Evolutionary conservation across 2,797 vertebrate species (phyloP).

Genomic region (Astyanax mexicanus): DNA sequence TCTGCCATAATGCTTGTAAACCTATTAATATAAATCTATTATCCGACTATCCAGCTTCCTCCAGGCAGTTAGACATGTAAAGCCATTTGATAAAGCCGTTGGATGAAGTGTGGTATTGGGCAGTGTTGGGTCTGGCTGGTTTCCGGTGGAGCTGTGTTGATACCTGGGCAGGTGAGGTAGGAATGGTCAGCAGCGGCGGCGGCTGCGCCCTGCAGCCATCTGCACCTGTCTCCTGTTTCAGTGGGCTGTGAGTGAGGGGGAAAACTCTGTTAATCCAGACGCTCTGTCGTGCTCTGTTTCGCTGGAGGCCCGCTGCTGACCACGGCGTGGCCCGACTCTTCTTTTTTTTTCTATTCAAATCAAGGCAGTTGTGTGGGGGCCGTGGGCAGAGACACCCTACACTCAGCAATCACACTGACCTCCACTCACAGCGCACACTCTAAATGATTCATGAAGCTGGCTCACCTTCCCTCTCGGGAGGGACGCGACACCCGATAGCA

Average conservation of each 20-base stretch:
- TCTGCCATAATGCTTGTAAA: too few relatives aligned
- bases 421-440: constrained; percentile 64
- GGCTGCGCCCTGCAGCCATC: constrained; percentile 42
- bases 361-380: constrained; percentile 61
- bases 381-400: constrained; percentile 57
- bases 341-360: constrained; percentile 60
- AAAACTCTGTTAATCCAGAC: constrained; percentile 44
- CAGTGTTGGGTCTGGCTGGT: constrained; percentile 14
- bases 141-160: constrained; percentile 22
- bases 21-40: too few relatives aligned
- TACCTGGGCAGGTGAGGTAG: constrained; percentile 37
- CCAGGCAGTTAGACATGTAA: background rate
- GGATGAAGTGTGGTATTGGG: constrained; percentile 20
- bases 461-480: constrained; percentile 65
- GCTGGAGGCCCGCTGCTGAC: constrained; percentile 46
- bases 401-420: constrained; percentile 62
- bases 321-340: constrained; percentile 44
- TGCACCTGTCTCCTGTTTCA: constrained; percentile 58
- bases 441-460: constrained; percentile 65
- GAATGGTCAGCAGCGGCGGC: constrained; percentile 30
- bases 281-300: constrained; percentile 34
- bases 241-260: constrained; percentile 27
- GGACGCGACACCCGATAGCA: constrained; percentile 60
- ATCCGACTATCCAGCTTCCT: background rate
- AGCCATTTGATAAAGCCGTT: too few relatives aligned